These are phyloP conservation scores for Lasioglossum morio DNA, from an alignment of 2,888 invertebrate genomes.

Conservation along the genomic window DNA sequence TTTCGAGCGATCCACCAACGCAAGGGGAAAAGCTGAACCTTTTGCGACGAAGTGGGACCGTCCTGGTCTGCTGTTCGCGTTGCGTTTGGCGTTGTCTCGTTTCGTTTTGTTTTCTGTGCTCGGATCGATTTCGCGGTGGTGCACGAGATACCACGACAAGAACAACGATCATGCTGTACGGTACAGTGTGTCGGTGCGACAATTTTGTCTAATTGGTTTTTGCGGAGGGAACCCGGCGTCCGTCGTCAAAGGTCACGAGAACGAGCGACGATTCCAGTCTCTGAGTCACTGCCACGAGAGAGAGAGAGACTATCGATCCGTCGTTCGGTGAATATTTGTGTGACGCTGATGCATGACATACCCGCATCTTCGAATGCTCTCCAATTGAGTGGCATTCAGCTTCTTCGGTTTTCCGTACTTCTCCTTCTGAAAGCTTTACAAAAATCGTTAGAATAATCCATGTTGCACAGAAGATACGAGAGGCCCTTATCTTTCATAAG, in stretches of 20 bases:
- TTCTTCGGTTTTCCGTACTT: constrained; percentile 93
- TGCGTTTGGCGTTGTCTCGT: constrained; percentile 15
- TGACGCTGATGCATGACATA: constrained; percentile 86
- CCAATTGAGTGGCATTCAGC: constrained; percentile 91
- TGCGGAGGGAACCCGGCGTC: constrained; percentile 1
- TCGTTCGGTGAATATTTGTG: constrained; percentile 64
- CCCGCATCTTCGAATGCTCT: constrained; percentile 91
- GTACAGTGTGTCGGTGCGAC: not conserved
- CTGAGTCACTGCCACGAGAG: constrained; percentile 53
- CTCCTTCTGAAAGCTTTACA: constrained; percentile 95
- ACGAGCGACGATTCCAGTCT: constrained; percentile 32
- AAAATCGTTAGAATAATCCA: constrained; percentile 83
- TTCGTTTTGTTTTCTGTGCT: not conserved
- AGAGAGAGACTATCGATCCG: constrained; percentile 26
- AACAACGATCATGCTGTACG: constrained; percentile 32
- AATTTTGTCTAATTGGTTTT: constrained; percentile 1
- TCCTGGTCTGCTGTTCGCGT: not conserved
- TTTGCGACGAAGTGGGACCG: not conserved
- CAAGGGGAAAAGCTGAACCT: not conserved
- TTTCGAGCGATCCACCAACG: not conserved
- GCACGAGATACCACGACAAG: not conserved
- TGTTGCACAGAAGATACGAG: constrained; percentile 41
- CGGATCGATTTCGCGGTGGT: not conserved
- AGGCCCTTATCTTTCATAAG: constrained; percentile 5
- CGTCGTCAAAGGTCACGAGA: constrained; percentile 9